Evolutionary conservation across 2,797 vertebrate genomes (phyloP).

Genomic region (Channallabes apus): DNA sequence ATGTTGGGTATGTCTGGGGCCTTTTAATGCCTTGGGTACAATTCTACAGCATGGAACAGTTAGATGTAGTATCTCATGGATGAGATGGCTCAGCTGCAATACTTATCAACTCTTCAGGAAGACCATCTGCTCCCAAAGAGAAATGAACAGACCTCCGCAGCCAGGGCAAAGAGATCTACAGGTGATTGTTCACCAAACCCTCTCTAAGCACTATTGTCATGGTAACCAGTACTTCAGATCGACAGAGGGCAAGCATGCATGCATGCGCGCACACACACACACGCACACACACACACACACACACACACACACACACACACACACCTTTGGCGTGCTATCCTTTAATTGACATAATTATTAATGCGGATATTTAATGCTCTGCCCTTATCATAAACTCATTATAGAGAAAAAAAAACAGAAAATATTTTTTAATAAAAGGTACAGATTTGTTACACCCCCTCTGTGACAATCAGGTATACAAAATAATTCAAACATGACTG

Average conservation of each 20-base stretch:
- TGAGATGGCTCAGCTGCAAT: constrained; percentile 22
- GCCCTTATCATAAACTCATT: background rate
- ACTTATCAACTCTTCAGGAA: constrained; percentile 40
- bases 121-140: constrained; percentile 56
- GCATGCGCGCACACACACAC: background rate
- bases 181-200: constrained; percentile 66
- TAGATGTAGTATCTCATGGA: constrained; percentile 13
- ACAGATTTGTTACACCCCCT: background rate
- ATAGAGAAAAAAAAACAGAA: background rate
- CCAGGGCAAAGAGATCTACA: constrained; percentile 53
- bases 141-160: constrained; percentile 58
- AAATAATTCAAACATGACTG: background rate
- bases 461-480: background rate
- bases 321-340: constrained; percentile 3
- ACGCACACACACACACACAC: constrained; percentile 14
- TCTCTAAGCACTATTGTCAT: constrained; percentile 70
- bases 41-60: constrained; percentile 28
- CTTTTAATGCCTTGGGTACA: constrained; percentile 9
- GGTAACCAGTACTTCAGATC: constrained; percentile 72
- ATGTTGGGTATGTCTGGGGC: background rate
- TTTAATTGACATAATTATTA: constrained; percentile 4
- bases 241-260: constrained; percentile 49
- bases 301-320: constrained; percentile 9
- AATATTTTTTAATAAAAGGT: background rate
- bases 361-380: background rate